Evolutionary conservation across 2,113 vertebrate genomes (phyloP), one percentile per base, ranked within the genome.

Genomic region (Neolamprologus modestus): DNA sequence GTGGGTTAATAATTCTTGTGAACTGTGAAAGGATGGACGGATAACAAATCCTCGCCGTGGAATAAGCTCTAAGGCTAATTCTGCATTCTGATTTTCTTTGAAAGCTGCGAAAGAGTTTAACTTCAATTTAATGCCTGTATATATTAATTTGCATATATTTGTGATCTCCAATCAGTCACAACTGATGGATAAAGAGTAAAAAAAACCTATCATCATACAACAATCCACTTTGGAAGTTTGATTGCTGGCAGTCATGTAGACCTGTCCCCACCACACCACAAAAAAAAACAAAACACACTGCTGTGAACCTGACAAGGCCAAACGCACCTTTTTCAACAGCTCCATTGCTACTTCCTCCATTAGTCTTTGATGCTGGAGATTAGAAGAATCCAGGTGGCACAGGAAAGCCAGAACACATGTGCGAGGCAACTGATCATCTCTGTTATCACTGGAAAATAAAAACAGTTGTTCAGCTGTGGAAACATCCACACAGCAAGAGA

Each of bases 351-450:
- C 90, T 45, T 97, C 96, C 95, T 98, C 97, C 88, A 98, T 95
- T 82, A 99, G 96, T 0, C 24, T 89, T 90, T 96, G 95, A 78
- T 99, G 98, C 71, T 95, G 94, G 6, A 4, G 42, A 90, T 96
- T 90, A 4, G 97, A 97, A 81, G 92, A 89, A 86, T 99, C 97
- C 86, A 99, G 93, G 63, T 91, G 94, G 92, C 96, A 97, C 42
- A 99, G 95, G 87, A 99, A 98, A 78, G 97, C 97, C 90, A 99
- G 16, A 6, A 95, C 97, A 93, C 97, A 97, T 28, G 97, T 91
- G 12, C 98, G 97, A 45, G 98, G 97, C 1, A 97, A 96, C 92
- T 97, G 97, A 88, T 99, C 98, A 53, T 99, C 98, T 90, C 97
- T 92, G 94, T 96, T 96, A 82, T 96, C 96, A 83, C 98, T 99